Base-by-base conservation (phyloP, 1,140 invertebrate genomes). In the Drosophila lacteicornis region DNA sequence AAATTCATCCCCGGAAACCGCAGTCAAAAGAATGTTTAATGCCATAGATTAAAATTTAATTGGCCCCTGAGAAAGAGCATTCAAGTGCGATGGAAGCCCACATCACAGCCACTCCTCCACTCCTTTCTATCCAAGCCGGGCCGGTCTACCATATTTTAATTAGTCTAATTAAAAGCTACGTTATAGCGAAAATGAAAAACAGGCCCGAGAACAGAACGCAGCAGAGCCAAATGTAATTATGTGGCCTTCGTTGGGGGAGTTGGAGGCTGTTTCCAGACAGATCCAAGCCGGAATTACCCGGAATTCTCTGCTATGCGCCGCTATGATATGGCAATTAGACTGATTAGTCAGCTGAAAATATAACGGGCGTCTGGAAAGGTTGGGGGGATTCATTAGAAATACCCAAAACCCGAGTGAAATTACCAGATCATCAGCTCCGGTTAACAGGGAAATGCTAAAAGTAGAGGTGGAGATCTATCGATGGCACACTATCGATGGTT, bases 81-180 rank as follows among this genome's bases (percentile, higher is more conserved):
- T 73, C 30, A 51, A 60, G 68, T 71, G 69, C 53, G 42, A 40
- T 53, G 63, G 47, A 50, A 50, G 43, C 61, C 53, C 19, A 58
- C 43, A 56, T 56, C 58, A 19, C 61, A 51, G 38, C 58, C 13
- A 19, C 5, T 12, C 45, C 27, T 30, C 30, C 49, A 45, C 38
- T 55, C n/a, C 56, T 51, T 56, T 45, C 47, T 46, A 25, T 53
- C 61, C 45, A 19, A 25, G 22, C 0, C 22, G 45, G 27, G 27
- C 38, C 51, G 57, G 38, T 71, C 58, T 79, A 51, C 66, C 57
- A 79, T 79, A 79, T 71, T 79, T 79, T 79, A 79, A 79, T 79
- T 80, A 80, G 76, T 51, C 68, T 79, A 80, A 80, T 79, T 79
- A 79, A 80, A 80, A 61, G 60, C 68, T 30, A 74, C 68, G 56